These are phyloP conservation scores for Wasmannia auropunctata DNA, from an alignment of 1,140 invertebrate genomes.

Conservation along the genomic window DNA sequence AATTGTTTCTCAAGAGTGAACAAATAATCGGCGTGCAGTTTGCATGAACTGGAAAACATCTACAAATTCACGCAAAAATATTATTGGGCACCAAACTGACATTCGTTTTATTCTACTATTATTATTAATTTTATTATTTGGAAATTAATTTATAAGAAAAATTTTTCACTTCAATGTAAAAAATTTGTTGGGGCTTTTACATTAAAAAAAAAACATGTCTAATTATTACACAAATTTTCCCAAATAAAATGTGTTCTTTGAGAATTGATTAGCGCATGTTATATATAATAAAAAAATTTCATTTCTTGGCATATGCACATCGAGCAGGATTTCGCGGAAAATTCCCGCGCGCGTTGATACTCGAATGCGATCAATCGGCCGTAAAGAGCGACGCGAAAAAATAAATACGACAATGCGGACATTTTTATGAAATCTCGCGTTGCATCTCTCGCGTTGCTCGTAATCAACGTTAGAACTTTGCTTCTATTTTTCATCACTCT, in stretches of 20 bases:
- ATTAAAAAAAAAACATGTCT: not conserved
- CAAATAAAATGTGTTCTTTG: constrained; percentile 1
- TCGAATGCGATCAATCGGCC: constrained; percentile 25
- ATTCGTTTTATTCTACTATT: too few species aligned
- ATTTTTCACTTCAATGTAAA: not conserved
- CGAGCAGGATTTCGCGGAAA: not conserved
- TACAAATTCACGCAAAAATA: too few species aligned
- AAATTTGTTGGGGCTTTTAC: too few species aligned
- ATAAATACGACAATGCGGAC: constrained; percentile 31
- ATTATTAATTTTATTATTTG: constrained; percentile 6
- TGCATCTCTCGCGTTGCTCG: constrained; percentile 10
- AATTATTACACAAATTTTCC: not conserved
- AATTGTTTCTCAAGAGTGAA: too few species aligned
- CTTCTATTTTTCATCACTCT: not conserved
- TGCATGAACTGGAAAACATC: too few species aligned
- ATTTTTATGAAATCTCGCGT: constrained; percentile 52
- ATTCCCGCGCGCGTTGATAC: constrained; percentile 28
- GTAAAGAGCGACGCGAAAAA: constrained; percentile 36
- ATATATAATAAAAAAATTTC: constrained; percentile 30
- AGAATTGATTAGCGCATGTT: not conserved
- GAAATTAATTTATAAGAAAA: not conserved
- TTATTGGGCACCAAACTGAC: too few species aligned
- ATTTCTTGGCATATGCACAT: not conserved
- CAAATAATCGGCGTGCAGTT: too few species aligned
- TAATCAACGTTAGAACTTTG: constrained; percentile 20